These are phyloP conservation scores for Odontothrips loti DNA, from an alignment of 2,888 invertebrate genomes.

Conservation along the genomic window DNA sequence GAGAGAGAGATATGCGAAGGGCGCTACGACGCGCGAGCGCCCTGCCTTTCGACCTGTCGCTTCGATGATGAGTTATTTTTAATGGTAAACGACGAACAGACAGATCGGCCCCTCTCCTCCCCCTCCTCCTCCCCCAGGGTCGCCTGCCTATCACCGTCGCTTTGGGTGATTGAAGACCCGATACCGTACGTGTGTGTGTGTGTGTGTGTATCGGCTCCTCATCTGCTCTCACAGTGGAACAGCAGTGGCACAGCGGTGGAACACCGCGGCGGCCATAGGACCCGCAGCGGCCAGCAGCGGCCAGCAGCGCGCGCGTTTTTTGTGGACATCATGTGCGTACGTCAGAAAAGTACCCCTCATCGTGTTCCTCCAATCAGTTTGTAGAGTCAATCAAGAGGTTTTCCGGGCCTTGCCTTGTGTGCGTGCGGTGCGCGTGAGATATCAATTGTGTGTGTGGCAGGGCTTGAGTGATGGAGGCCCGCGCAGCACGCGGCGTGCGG, in stretches of 20 bases:
- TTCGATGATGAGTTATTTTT: conserved; percentile 19
- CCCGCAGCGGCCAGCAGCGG: too few species aligned
- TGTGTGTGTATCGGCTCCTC: neutral
- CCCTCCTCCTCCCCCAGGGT: neutral
- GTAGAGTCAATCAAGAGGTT: neutral
- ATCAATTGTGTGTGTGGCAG: neutral
- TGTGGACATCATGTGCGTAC: neutral
- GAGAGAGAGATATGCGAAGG: neutral
- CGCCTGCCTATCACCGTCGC: conserved; percentile 14
- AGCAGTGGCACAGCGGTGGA: too few species aligned
- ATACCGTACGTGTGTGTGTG: neutral
- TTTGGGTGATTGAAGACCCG: conserved; percentile 15
- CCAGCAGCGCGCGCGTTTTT: neutral
- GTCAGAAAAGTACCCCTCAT: neutral
- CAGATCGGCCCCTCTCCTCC: neutral
- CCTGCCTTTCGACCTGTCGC: neutral
- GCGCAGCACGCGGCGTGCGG: too few species aligned
- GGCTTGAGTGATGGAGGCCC: too few species aligned
- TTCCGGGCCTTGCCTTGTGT: neutral
- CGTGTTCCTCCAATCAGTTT: neutral
- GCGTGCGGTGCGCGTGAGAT: neutral
- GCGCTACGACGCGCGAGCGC: neutral
- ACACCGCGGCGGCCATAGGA: too few species aligned
- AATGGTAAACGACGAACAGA: conserved; percentile 11
- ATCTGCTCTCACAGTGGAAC: neutral